phyloP scores from a whole-genome alignment of 1,140 invertebrate genomes.

The Phthorimaea operculella region DNA sequence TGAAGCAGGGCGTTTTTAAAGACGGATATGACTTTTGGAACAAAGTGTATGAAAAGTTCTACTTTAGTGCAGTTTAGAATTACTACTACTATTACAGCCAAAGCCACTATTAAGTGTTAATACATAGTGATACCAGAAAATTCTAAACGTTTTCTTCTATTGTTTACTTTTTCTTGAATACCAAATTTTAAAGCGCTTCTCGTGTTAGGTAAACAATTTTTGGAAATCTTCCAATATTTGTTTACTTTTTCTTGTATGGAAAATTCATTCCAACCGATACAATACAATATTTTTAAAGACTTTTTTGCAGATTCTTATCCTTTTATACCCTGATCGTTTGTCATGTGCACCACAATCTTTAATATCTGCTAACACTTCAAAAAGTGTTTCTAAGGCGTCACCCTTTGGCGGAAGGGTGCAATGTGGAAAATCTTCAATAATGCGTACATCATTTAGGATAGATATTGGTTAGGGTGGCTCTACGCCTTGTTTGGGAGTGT shows the following conservation, averaged over 20 bases:
- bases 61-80: conserved; percentile 7
- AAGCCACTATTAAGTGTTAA: too few relatives aligned
- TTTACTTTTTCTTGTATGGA: too few relatives aligned
- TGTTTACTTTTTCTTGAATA: too few relatives aligned
- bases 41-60: conserved; percentile 45
- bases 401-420: neutral
- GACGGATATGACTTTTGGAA: conserved; percentile 47
- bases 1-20: conserved; percentile 35
- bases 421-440: neutral
- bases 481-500: neutral
- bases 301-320: too few relatives aligned
- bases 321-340: neutral
- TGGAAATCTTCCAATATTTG: too few relatives aligned
- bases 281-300: too few relatives aligned
- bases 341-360: neutral
- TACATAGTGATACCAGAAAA: too few relatives aligned
- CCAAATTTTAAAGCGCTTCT: too few relatives aligned
- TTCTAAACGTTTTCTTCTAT: too few relatives aligned
- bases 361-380: neutral
- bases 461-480: neutral
- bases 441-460: neutral
- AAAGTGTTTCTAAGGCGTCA: neutral
- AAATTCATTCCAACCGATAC: too few relatives aligned
- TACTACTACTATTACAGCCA: too few relatives aligned
- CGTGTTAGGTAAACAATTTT: too few relatives aligned